Evolutionary conservation across 2,888 invertebrate species (phyloP), one percentile per base, ranked within the genome.

Genomic region (Conomelus anceps): DNA sequence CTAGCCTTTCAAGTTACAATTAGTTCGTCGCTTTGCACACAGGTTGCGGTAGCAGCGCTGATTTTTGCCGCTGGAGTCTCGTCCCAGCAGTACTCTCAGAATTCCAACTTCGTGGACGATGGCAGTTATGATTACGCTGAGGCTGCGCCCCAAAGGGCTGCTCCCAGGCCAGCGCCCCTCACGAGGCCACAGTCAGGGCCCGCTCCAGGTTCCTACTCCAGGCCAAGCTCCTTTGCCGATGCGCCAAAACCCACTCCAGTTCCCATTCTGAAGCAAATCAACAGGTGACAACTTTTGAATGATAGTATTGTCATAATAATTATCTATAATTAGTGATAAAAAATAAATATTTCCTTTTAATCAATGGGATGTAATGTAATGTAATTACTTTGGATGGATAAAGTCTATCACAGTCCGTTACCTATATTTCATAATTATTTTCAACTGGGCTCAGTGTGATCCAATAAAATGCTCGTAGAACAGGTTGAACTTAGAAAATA

Each of bases 211-310:
- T 88, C 89, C n/a, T 24, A 88, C 86, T 89, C 88, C 26, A 85
- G 88, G 86, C 90, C 86, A 86, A 87, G 87, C 89, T 87, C 89
- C 23, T 89, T 90, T 63, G 85, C 91, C 86, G 85, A 90, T 23
- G 89, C 90, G 86, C 94, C 94, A 0, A 94, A 94, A 90, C 94
- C 95, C 63, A 94, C 96, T 0, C 95, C 97, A 0, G 96, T 97
- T 87, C 94, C 97, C 85, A 98, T 98, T 92, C 94, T 98, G 89
- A 97, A 98, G 93, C 98, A 98, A 94, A 97, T 98, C 91, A 97
- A 98, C 94, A 96, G 95, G 96, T 96, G 93, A 91, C 3, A 1
- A 63, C n/a, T 63, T n/a, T n/a, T 6, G 20, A 20, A 63, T n/a
- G 26, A 11, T 11, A 26, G 11, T 26, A 26, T 26, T 26, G 26